A percentile compares a stretch with the other conserved stretches of the same genome.
Evolutionary conservation across 2,888 invertebrate genomes (phyloP).

Genomic region (Mythimna loreyi): DNA sequence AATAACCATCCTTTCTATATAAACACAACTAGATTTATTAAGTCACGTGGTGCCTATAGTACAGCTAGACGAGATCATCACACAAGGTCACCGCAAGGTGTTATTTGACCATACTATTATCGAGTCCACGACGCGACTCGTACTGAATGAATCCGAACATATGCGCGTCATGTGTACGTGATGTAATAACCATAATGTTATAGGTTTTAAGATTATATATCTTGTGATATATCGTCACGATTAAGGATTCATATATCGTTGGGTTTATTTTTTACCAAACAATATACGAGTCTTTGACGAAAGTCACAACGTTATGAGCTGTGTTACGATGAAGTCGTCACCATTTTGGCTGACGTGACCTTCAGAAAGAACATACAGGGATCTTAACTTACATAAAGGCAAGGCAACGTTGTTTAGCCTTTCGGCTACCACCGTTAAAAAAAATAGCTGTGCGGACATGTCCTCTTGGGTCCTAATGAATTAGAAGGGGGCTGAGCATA

Average conservation of each 20-base stretch:
- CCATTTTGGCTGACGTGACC: not conserved
- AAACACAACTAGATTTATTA: constrained; percentile 3
- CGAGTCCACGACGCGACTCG: constrained; percentile 16
- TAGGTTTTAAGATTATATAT: constrained; percentile 12
- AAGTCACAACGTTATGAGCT: not conserved
- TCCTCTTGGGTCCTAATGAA: too few relatives aligned
- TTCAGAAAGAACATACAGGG: not conserved
- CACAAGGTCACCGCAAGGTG: constrained; percentile 48
- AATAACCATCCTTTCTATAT: constrained; percentile 5
- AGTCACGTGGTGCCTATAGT: not conserved
- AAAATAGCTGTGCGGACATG: too few relatives aligned
- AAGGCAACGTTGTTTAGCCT: not conserved
- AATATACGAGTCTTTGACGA: not conserved
- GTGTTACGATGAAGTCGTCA: too few relatives aligned
- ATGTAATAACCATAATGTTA: constrained; percentile 17
- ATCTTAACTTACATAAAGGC: not conserved
- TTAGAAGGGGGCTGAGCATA: not conserved
- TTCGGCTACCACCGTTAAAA: too few relatives aligned
- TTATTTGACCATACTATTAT: constrained; percentile 56
- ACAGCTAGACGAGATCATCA: constrained; percentile 42
- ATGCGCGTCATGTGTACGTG: constrained; percentile 20
- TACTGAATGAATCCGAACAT: constrained; percentile 30
- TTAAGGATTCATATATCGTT: not conserved
- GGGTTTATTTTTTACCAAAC: not conserved
- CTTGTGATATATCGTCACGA: not conserved